These are phyloP conservation scores for Phrynocephalus guinanensis DNA, from an alignment of 2,797 vertebrate genomes.

Conservation along the genomic window DNA sequence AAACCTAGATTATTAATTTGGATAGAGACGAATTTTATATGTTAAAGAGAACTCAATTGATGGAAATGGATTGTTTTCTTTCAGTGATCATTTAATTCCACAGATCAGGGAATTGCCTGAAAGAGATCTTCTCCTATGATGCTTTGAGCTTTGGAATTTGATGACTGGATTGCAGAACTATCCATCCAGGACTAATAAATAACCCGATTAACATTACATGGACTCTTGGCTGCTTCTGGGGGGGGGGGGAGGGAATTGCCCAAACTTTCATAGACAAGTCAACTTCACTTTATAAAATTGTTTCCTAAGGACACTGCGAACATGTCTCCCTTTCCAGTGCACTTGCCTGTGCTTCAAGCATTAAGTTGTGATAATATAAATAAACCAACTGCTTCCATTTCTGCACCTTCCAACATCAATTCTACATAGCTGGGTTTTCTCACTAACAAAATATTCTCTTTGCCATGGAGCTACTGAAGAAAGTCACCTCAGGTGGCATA, in stretches of 20 bases:
- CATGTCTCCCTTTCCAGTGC: slow-evolving; percentile 37
- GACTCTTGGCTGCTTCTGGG: slow-evolving; percentile 60
- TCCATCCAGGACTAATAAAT: slow-evolving; percentile 74
- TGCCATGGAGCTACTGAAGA: neutral
- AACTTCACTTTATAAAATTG: slow-evolving; percentile 46
- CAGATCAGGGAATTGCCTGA: slow-evolving; percentile 65
- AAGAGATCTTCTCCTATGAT: slow-evolving; percentile 59
- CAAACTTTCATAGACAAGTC: slow-evolving; percentile 61
- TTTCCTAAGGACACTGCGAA: slow-evolving; percentile 23
- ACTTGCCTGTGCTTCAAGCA: neutral
- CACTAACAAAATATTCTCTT: neutral
- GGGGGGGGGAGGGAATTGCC: slow-evolving; percentile 52
- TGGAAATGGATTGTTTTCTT: slow-evolving; percentile 74
- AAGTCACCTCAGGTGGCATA: neutral
- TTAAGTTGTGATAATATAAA: neutral
- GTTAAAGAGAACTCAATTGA: slow-evolving; percentile 64
- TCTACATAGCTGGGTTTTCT: neutral
- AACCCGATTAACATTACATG: slow-evolving; percentile 71
- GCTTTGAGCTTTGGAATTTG: slow-evolving; percentile 64
- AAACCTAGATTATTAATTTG: slow-evolving; percentile 69
- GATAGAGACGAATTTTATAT: slow-evolving; percentile 58
- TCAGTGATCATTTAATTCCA: slow-evolving; percentile 72
- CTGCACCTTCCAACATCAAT: neutral
- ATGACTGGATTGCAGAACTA: slow-evolving; percentile 69
- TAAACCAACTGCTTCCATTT: neutral